phyloP scores from a whole-genome alignment of 2,113 vertebrate species.

The Menura novaehollandiae region DNA sequence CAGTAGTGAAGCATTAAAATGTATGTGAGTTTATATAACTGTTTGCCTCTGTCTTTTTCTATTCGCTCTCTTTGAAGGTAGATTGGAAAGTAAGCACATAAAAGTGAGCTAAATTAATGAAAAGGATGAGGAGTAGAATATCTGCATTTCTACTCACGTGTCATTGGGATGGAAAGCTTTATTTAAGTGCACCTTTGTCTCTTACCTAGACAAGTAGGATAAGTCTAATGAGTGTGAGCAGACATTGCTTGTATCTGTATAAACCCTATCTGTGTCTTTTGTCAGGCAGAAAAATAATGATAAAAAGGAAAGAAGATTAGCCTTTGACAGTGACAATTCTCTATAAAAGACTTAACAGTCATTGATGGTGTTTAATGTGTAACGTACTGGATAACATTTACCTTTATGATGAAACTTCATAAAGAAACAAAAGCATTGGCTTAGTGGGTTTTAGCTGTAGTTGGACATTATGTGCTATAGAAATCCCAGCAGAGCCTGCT shows the following conservation, averaged over 20 bases:
- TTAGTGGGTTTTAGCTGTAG: background rate
- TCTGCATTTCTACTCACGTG: conserved; percentile 33
- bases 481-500: conserved; percentile 33
- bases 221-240: conserved; percentile 53
- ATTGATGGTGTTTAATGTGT: conserved; percentile 31
- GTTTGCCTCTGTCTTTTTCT: background rate
- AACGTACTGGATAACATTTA: conserved; percentile 37
- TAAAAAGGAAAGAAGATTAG: conserved; percentile 49
- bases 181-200: conserved; percentile 45
- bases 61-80: conserved; percentile 19
- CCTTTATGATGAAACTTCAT: conserved; percentile 17
- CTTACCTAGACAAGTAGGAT: conserved; percentile 38
- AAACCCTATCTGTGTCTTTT: conserved; percentile 20
- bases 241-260: background rate
- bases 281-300: conserved; percentile 40
- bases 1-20: conserved; percentile 25
- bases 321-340: conserved; percentile 38
- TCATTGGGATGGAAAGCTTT: conserved; percentile 54
- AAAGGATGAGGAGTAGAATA: conserved; percentile 25
- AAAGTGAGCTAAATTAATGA: conserved; percentile 60
- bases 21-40: background rate
- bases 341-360: background rate
- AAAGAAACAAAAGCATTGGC: conserved; percentile 26
- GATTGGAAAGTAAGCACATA: background rate
- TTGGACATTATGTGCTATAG: background rate